Evolutionary conservation across 2,888 invertebrate species (phyloP).

Genomic region (Spodoptera exigua): DNA sequence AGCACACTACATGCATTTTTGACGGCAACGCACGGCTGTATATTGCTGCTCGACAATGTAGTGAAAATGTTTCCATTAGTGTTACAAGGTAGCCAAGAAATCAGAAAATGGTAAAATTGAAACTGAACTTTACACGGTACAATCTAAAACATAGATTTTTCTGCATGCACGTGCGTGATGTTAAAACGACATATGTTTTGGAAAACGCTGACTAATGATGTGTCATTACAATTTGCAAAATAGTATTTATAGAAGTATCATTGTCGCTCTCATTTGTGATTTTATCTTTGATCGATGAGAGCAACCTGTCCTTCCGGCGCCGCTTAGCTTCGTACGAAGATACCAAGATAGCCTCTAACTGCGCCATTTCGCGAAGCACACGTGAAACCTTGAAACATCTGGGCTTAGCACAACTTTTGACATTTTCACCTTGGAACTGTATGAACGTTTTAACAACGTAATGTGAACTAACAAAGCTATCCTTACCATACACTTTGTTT

Average conservation of each 20-base stretch:
- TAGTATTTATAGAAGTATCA: slow-evolving; percentile 11
- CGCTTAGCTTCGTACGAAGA: neutral
- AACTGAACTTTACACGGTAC: slow-evolving; percentile 29
- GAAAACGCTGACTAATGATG: slow-evolving; percentile 26
- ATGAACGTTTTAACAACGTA: too few relatives aligned
- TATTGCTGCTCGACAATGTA: slow-evolving; percentile 31
- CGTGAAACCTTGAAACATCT: slow-evolving; percentile 3
- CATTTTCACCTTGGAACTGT: too few relatives aligned
- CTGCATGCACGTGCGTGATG: slow-evolving; percentile 1
- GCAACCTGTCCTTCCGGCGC: neutral
- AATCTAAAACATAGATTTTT: slow-evolving; percentile 19
- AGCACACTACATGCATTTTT: slow-evolving; percentile 58
- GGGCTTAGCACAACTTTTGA: too few relatives aligned
- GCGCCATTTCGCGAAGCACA: neutral
- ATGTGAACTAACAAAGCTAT: too few relatives aligned
- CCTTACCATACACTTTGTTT: neutral
- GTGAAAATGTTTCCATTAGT: slow-evolving; percentile 38
- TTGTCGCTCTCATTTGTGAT: slow-evolving; percentile 2
- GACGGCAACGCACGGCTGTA: slow-evolving; percentile 42
- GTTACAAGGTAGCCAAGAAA: slow-evolving; percentile 23
- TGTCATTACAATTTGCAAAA: slow-evolving; percentile 13
- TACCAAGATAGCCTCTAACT: slow-evolving; percentile 9
- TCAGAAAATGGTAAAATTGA: slow-evolving; percentile 30
- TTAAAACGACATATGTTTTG: slow-evolving; percentile 6
- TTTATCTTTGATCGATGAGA: slow-evolving; percentile 9